A percentile compares a stretch with the other conserved stretches of the same genome.
Evolutionary conservation across 23 tunicate species (phyloP).

Genomic region (Trididemnum clinides): DNA sequence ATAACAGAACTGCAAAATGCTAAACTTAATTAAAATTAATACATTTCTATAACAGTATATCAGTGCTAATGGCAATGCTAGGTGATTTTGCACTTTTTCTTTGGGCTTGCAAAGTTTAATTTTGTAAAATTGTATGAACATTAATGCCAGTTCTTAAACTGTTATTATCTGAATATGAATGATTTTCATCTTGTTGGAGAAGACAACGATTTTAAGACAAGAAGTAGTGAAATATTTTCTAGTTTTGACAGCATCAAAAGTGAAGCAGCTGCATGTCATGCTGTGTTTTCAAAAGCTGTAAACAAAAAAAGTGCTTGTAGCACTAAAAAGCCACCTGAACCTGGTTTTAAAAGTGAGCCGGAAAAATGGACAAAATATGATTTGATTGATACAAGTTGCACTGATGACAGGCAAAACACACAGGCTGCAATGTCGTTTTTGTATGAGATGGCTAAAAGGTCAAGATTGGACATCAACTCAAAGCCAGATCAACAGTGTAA

Average conservation of each 20-base stretch:
- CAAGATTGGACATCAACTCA: neutral
- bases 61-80: too few relatives aligned
- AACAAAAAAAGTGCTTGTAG: neutral
- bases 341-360: conserved; percentile 43
- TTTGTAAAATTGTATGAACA: too few relatives aligned
- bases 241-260: conserved; percentile 15
- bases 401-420: conserved; percentile 50
- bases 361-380: conserved; percentile 49
- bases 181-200: conserved; percentile 20
- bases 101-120: too few relatives aligned
- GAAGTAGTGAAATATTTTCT: conserved; percentile 24
- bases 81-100: too few relatives aligned
- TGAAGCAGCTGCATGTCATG: neutral
- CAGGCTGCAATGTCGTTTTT: conserved; percentile 61
- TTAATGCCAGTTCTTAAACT: too few relatives aligned
- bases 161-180: too few relatives aligned
- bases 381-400: conserved; percentile 14
- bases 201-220: conserved; percentile 16
- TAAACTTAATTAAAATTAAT: too few relatives aligned
- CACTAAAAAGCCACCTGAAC: neutral
- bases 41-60: too few relatives aligned
- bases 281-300: neutral
- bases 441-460: conserved; percentile 25
- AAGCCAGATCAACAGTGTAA: too few relatives aligned
- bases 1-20: too few relatives aligned